Conservation (phyloP, 2,797 vertebrate genomes). For the Harpagifer antarcticus region DNA sequence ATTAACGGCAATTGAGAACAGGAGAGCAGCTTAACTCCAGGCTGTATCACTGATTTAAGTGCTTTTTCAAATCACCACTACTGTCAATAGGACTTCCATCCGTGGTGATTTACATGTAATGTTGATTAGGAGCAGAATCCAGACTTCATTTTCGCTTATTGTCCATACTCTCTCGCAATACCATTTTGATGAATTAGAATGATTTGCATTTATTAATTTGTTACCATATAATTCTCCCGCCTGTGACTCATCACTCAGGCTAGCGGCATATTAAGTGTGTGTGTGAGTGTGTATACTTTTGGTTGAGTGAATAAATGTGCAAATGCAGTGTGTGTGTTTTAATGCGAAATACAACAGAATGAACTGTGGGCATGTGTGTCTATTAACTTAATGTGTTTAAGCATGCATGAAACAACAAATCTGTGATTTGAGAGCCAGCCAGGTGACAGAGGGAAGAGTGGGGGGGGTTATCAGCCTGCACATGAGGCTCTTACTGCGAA, state of each 20-base stretch:
- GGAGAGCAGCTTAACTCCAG: constrained; percentile 32
- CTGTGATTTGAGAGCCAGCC: constrained; percentile 47
- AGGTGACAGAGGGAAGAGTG: constrained; percentile 11
- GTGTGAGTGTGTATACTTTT: neutral
- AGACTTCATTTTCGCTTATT: constrained; percentile 56
- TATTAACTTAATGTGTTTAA: constrained; percentile 33
- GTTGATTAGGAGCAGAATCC: constrained; percentile 44
- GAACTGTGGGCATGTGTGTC: constrained; percentile 26
- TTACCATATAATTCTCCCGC: constrained; percentile 44
- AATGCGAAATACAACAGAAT: neutral
- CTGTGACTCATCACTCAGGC: constrained; percentile 52
- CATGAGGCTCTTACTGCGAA: constrained; percentile 62
- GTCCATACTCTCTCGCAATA: constrained; percentile 32
- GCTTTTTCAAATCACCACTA: constrained; percentile 40
- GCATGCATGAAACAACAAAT: constrained; percentile 45
- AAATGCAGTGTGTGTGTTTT: constrained; percentile 1
- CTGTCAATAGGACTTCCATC: constrained; percentile 42
- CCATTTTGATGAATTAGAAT: constrained; percentile 57
- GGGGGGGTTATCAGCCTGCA: constrained; percentile 33
- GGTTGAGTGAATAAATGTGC: neutral
- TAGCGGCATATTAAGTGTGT: neutral
- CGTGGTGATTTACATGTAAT: constrained; percentile 56
- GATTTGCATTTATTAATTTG: constrained; percentile 58
- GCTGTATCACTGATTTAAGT: constrained; percentile 60
- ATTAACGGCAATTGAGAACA: constrained; percentile 24